Conservation (phyloP, 2,888 invertebrate genomes). For the Pheosia tremula region DNA sequence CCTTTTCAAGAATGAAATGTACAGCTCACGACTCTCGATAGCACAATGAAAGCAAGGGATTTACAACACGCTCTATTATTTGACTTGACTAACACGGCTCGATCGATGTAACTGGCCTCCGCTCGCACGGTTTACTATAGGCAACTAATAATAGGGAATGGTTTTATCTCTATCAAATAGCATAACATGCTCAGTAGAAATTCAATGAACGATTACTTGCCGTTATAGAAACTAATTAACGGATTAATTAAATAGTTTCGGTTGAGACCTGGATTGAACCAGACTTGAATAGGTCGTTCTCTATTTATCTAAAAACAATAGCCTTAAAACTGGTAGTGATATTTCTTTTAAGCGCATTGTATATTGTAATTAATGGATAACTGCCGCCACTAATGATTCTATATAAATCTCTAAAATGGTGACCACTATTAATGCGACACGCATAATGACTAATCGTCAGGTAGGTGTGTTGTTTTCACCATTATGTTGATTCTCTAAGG, state of each 20-base stretch:
- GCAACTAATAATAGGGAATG: constrained; percentile 47
- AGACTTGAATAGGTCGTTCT: background rate
- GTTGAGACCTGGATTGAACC: background rate
- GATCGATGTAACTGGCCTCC: constrained; percentile 46
- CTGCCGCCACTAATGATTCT: background rate
- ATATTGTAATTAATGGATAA: background rate
- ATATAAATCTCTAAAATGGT: background rate
- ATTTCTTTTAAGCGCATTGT: background rate
- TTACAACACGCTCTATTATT: constrained; percentile 62
- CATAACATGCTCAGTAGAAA: constrained; percentile 40
- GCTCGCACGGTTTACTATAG: constrained; percentile 34
- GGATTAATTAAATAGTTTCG: constrained; percentile 8
- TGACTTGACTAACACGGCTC: constrained; percentile 55
- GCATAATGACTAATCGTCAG: constrained; percentile 24
- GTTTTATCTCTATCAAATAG: constrained; percentile 45
- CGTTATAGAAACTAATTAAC: constrained; percentile 27
- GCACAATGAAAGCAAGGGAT: constrained; percentile 66
- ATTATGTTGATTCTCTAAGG: constrained; percentile 65
- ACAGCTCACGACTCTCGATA: constrained; percentile 67
- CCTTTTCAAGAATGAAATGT: constrained; percentile 63
- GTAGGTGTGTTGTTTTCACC: constrained; percentile 58
- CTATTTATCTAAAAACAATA: too few relatives aligned
- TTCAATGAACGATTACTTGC: constrained; percentile 35
- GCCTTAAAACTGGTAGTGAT: too few relatives aligned
- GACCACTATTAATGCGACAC: constrained; percentile 10